Conservation (phyloP, 1,140 invertebrate genomes). For the Drosophila serrata region DNA sequence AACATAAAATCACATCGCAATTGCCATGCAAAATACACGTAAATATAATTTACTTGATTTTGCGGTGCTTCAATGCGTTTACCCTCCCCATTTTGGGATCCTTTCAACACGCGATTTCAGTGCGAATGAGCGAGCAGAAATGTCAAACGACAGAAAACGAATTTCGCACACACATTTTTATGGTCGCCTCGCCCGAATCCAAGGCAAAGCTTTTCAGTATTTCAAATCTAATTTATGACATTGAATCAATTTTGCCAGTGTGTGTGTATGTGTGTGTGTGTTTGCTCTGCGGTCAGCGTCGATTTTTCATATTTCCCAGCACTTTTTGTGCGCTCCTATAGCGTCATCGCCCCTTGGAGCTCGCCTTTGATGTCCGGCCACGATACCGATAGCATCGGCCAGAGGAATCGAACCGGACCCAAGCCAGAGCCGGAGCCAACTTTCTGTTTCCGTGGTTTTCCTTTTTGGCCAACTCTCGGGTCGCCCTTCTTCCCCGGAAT, state of each 20-base stretch:
- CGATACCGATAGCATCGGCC: conserved; percentile 32
- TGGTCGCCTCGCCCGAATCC: conserved; percentile 47
- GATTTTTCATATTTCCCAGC: conserved; percentile 79
- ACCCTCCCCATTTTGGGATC: background rate
- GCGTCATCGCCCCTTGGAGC: conserved; percentile 22
- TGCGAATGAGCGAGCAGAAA: conserved; percentile 51
- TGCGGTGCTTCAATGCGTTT: conserved; percentile 63
- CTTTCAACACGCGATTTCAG: conserved; percentile 16
- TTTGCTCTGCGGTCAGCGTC: conserved; percentile 72
- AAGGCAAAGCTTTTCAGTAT: conserved; percentile 72
- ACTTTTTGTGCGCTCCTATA: conserved; percentile 64
- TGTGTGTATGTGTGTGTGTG: conserved; percentile 28
- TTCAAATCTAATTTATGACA: conserved; percentile 84
- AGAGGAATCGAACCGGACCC: conserved; percentile 59
- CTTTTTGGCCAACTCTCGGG: conserved; percentile 7
- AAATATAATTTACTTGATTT: conserved; percentile 81
- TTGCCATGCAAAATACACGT: conserved; percentile 78
- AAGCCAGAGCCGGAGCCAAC: conserved; percentile 54
- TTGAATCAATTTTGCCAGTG: conserved; percentile 75
- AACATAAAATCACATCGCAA: conserved; percentile 60
- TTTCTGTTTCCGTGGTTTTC: conserved; percentile 60
- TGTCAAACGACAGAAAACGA: conserved; percentile 66
- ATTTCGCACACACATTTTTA: conserved; percentile 78
- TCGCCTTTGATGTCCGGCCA: conserved; percentile 67
- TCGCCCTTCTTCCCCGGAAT: conserved; percentile 43